phyloP scores from a whole-genome alignment of 1,140 invertebrate genomes.

The Paramacrobiotus metropolitanus region DNA sequence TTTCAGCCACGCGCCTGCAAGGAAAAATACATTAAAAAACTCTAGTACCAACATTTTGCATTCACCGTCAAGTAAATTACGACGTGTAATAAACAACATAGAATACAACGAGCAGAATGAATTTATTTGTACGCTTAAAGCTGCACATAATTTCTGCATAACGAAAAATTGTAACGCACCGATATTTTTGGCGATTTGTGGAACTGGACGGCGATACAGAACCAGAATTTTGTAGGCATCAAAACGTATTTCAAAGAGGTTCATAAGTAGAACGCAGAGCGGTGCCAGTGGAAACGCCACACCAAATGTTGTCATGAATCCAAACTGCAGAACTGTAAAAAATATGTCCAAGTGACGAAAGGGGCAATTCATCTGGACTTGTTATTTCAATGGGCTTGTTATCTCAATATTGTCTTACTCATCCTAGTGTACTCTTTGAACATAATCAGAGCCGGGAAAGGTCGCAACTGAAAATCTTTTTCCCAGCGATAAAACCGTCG shows the following conservation, averaged over 20 bases:
- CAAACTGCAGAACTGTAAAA: slow-evolving; percentile 54
- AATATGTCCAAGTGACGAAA: slow-evolving; percentile 20
- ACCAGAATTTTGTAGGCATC: slow-evolving; percentile 79
- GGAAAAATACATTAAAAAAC: too few relatives aligned
- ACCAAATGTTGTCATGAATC: slow-evolving; percentile 68
- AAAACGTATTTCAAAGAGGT: slow-evolving; percentile 60
- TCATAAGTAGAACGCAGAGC: slow-evolving; percentile 60
- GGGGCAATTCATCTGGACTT: too few relatives aligned
- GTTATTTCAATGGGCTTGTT: too few relatives aligned
- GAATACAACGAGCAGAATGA: too few relatives aligned
- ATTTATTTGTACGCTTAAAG: too few relatives aligned
- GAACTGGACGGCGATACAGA: slow-evolving; percentile 54
- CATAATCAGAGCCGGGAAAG: slow-evolving; percentile 55
- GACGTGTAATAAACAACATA: too few relatives aligned
- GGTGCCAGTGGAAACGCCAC: slow-evolving; percentile 69
- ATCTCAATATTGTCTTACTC: too few relatives aligned
- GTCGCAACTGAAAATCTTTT: slow-evolving; percentile 66
- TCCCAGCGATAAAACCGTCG: slow-evolving; percentile 42
- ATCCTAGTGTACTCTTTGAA: slow-evolving; percentile 90
- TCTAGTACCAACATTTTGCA: too few relatives aligned
- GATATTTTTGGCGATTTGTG: slow-evolving; percentile 65
- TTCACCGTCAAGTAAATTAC: too few relatives aligned
- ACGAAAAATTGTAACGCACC: slow-evolving; percentile 29
- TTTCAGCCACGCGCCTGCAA: slow-evolving; percentile 46
- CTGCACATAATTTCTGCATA: too few relatives aligned